Evolutionary conservation across 2,888 invertebrate species (phyloP).

Genomic region (Xiphydria camelus): DNA sequence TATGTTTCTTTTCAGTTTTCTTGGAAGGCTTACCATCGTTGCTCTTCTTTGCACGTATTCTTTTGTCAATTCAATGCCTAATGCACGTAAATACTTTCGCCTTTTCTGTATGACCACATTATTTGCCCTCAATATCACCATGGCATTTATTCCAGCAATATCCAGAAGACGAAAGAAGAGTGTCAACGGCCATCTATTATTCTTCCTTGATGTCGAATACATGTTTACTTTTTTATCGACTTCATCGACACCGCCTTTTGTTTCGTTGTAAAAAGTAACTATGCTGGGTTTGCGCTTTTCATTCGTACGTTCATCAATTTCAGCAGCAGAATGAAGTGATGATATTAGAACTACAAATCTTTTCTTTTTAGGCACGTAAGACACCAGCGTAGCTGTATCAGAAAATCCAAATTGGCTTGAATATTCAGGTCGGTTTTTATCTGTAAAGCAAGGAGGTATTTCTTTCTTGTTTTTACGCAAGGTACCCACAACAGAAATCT

Average conservation of each 20-base stretch:
- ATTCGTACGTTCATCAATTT: slow-evolving; percentile 11
- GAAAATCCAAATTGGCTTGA: slow-evolving; percentile 15
- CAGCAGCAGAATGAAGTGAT: slow-evolving; percentile 22
- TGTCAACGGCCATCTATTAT: slow-evolving; percentile 38
- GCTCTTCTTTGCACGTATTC: slow-evolving; percentile 8
- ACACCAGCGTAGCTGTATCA: slow-evolving; percentile 21
- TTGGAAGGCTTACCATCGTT: slow-evolving; percentile 16
- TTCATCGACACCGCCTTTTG: slow-evolving; percentile 23
- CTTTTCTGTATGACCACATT: slow-evolving; percentile 7
- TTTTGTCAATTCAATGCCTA: slow-evolving; percentile 14
- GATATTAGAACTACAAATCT: slow-evolving; percentile 22
- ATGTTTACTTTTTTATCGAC: slow-evolving; percentile 17
- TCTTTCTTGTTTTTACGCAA: slow-evolving; percentile 29
- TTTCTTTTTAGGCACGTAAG: too few relatives aligned
- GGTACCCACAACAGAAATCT: slow-evolving; percentile 25
- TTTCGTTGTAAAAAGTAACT: slow-evolving; percentile 24
- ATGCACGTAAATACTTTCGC: slow-evolving; percentile 26
- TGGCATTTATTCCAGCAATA: slow-evolving; percentile 35
- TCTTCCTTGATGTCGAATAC: slow-evolving; percentile 27
- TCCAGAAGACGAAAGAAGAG: slow-evolving; percentile 26
- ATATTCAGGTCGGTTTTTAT: slow-evolving; percentile 10
- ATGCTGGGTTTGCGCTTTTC: slow-evolving; percentile 20
- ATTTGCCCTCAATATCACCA: slow-evolving; percentile 28
- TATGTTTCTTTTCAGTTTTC: slow-evolving; percentile 16
- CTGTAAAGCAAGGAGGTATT: slow-evolving; percentile 22